Conservation (phyloP, 2,797 vertebrate species). For the Diplodus puntazzo region DNA sequence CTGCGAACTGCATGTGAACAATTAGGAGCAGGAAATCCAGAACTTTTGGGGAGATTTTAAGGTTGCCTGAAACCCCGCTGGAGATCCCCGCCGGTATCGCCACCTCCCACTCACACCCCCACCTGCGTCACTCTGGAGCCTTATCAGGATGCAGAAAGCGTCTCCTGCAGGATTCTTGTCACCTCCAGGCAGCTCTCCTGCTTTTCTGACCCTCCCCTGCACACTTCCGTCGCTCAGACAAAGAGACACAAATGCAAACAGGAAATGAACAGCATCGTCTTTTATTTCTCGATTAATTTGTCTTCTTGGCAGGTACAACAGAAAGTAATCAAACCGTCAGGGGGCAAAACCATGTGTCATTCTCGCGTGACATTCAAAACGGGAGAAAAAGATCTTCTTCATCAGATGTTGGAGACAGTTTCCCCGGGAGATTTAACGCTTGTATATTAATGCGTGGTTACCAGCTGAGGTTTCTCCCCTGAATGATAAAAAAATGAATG, state of each 20-base stretch:
- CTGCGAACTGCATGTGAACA: constrained; percentile 22
- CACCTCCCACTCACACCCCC: constrained; percentile 37
- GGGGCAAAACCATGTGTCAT: constrained; percentile 54
- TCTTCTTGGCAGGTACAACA: constrained; percentile 74
- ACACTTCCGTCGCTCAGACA: constrained; percentile 56
- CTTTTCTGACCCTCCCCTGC: constrained; percentile 50
- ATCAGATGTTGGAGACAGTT: constrained; percentile 43
- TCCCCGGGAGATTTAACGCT: constrained; percentile 45
- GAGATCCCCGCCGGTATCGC: constrained; percentile 28
- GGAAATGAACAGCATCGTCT: constrained; percentile 72
- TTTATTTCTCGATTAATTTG: constrained; percentile 74
- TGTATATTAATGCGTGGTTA: constrained; percentile 49
- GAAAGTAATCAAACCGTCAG: constrained; percentile 68
- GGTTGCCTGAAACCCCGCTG: constrained; percentile 40
- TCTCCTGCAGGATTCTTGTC: constrained; percentile 58
- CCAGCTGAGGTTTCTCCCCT: constrained; percentile 60
- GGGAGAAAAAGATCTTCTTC: constrained; percentile 22
- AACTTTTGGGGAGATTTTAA: constrained; percentile 42
- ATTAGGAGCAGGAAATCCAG: constrained; percentile 24
- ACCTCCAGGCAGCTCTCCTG: constrained; percentile 49
- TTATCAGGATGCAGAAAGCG: constrained; percentile 73
- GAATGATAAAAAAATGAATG: constrained; percentile 65
- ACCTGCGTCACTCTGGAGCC: constrained; percentile 45
- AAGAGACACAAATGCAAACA: constrained; percentile 61
- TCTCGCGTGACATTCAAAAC: constrained; percentile 44